A percentile compares a stretch with the other conserved stretches of the same genome.
phyloP scores from a whole-genome alignment of 2,113 vertebrate genomes.

The Sinocyclocheilus rhinocerous region DNA sequence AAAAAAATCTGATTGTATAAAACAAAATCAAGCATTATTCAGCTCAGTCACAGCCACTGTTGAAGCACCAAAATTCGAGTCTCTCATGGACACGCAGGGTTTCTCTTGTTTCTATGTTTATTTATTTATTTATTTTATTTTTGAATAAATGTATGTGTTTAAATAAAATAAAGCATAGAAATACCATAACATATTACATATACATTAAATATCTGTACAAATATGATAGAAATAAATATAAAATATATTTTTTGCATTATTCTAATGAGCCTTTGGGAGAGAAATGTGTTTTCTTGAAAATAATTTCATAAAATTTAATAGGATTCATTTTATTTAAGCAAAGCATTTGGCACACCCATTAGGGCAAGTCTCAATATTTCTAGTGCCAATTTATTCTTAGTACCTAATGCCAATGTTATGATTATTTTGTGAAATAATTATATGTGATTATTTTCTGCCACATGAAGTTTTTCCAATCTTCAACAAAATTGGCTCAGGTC shows the following conservation, averaged over 20 bases:
- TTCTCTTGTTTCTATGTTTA: background rate
- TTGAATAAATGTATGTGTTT: no score
- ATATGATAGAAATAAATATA: no score
- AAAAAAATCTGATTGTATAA: background rate
- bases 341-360: background rate
- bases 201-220: background rate
- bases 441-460: background rate
- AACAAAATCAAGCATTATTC: background rate
- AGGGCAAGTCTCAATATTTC: background rate
- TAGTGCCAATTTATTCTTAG: background rate
- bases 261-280: no score
- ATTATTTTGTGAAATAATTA: no score
- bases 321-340: background rate
- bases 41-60: background rate
- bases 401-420: background rate
- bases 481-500: constrained; percentile 15
- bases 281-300: no score
- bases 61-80: background rate
- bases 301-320: background rate
- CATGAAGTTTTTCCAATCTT: background rate
- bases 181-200: background rate
- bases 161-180: no score
- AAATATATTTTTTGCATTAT: no score
- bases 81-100: background rate
- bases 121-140: no score